Percentiles rank a stretch among this genome's conserved stretches.
Conservation (phyloP, 2,113 vertebrate species). For the Isichthys henryi region DNA sequence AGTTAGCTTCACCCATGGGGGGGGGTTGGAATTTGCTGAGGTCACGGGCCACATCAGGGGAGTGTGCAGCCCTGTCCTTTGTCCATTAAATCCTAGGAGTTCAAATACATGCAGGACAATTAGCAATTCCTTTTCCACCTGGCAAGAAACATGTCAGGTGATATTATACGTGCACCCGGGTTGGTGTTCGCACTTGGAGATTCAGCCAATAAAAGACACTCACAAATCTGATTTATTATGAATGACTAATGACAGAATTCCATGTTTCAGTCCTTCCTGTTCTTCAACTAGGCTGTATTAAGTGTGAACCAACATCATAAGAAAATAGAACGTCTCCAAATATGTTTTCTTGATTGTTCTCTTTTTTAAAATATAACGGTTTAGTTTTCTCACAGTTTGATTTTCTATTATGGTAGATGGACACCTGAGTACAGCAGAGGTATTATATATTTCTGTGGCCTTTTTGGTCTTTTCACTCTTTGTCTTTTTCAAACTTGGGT, state of each 20-base stretch:
- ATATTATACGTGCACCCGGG: background rate
- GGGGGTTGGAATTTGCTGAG: background rate
- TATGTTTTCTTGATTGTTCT: background rate
- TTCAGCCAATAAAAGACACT: background rate
- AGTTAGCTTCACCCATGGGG: constrained; percentile 3
- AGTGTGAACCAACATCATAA: background rate
- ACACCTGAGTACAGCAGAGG: background rate
- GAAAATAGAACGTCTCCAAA: too few relatives aligned
- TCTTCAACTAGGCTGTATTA: background rate
- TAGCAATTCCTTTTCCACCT: background rate
- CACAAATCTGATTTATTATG: background rate
- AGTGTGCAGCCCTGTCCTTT: background rate
- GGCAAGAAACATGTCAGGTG: background rate
- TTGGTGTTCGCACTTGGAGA: background rate
- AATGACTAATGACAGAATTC: background rate
- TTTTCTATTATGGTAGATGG: background rate
- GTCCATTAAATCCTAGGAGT: background rate
- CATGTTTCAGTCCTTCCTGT: background rate
- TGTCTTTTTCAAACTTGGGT: background rate
- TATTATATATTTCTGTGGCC: background rate
- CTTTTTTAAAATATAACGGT: background rate
- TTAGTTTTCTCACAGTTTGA: background rate
- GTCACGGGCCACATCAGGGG: background rate
- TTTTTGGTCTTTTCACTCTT: background rate
- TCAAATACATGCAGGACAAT: background rate